These are phyloP conservation scores for Rosalia funebris DNA, from an alignment of 2,888 invertebrate genomes.

Conservation along the genomic window DNA sequence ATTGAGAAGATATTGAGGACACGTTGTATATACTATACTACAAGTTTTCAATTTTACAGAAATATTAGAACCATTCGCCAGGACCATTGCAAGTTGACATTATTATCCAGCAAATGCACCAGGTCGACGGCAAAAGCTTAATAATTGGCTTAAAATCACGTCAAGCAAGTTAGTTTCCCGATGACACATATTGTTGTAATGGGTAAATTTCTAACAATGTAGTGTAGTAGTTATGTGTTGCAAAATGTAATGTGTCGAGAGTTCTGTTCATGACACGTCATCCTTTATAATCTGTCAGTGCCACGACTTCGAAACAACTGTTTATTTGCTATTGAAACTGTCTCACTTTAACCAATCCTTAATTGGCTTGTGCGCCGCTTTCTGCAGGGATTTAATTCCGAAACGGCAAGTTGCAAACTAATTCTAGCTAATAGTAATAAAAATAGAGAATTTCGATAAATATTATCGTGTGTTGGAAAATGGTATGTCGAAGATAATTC, in stretches of 20 bases:
- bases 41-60: no score
- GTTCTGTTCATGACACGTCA: slow-evolving; percentile 17
- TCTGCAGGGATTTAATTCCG: neutral
- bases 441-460: no score
- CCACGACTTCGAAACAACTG: slow-evolving; percentile 10
- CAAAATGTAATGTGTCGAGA: slow-evolving; percentile 3
- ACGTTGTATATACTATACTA: no score
- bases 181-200: slow-evolving; percentile 22
- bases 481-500: no score
- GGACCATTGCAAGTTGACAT: no score
- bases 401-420: no score
- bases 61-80: no score
- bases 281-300: slow-evolving; percentile 21
- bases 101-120: no score
- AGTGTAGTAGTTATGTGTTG: slow-evolving; percentile 5
- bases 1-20: no score
- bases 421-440: no score
- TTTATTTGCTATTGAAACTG: slow-evolving; percentile 15
- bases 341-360: slow-evolving; percentile 3
- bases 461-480: no score
- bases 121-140: no score
- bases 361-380: slow-evolving; percentile 3
- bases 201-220: slow-evolving; percentile 12
- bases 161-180: slow-evolving; percentile 3
- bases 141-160: slow-evolving; percentile 1